Conservation (phyloP, 1,140 invertebrate species). For the Anastatus disparis region DNA sequence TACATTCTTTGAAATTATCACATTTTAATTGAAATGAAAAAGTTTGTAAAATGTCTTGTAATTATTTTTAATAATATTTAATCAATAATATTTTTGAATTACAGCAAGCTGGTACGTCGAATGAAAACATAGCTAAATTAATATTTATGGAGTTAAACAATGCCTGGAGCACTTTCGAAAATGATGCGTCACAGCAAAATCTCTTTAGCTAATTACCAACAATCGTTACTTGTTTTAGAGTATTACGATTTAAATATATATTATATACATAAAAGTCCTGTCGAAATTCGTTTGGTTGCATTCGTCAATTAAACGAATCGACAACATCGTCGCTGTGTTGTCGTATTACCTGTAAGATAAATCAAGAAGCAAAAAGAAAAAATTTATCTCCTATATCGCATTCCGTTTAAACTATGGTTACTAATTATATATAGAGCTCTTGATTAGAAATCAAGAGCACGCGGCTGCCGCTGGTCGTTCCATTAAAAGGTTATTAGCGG, state of each 20-base stretch:
- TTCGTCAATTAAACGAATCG: not conserved
- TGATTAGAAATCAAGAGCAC: not conserved
- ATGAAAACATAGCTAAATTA: slow-evolving; percentile 92
- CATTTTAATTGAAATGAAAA: slow-evolving; percentile 19
- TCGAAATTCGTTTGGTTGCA: too few species aligned
- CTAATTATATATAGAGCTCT: slow-evolving; percentile 22
- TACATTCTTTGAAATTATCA: too few species aligned
- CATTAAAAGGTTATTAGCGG: slow-evolving; percentile 4
- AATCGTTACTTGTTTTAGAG: slow-evolving; percentile 55
- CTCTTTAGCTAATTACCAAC: slow-evolving; percentile 74
- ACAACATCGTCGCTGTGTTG: not conserved
- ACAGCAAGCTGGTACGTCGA: slow-evolving; percentile 89
- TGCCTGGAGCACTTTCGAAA: slow-evolving; percentile 98
- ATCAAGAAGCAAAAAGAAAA: slow-evolving; percentile 4
- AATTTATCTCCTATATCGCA: slow-evolving; percentile 48
- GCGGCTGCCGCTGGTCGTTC: slow-evolving; percentile 14
- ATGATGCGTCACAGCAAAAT: slow-evolving; percentile 86
- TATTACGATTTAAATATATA: slow-evolving; percentile 53
- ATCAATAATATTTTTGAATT: slow-evolving; percentile 57
- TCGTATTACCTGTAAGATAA: slow-evolving; percentile 52
- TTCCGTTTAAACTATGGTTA: slow-evolving; percentile 55
- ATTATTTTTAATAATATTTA: slow-evolving; percentile 5
- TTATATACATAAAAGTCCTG: slow-evolving; percentile 48
- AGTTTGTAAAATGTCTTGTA: slow-evolving; percentile 1
- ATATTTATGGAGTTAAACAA: slow-evolving; percentile 99